These are phyloP conservation scores for Pseudomyrmex cubaensis DNA, from an alignment of 1,140 invertebrate genomes.

Conservation along the genomic window DNA sequence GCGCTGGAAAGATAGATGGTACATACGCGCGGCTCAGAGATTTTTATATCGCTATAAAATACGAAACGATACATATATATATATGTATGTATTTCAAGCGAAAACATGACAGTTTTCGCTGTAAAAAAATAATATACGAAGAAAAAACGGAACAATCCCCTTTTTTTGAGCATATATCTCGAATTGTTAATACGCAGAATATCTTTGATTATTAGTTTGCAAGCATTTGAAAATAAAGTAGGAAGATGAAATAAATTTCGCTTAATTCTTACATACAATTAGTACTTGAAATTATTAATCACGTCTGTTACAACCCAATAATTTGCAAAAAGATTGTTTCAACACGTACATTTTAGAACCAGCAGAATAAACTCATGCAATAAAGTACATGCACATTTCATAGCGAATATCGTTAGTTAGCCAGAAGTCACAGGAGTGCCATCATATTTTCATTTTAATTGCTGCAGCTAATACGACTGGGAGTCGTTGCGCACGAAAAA, in stretches of 20 bases:
- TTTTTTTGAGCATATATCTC: not conserved
- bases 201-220: not conserved
- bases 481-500: conserved; percentile 1
- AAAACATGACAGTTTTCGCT: not conserved
- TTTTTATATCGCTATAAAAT: conserved; percentile 33
- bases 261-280: not conserved
- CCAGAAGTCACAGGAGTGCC: not conserved
- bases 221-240: not conserved
- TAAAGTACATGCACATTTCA: conserved; percentile 1
- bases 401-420: conserved; percentile 10
- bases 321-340: too few relatives aligned
- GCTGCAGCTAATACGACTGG: conserved; percentile 8
- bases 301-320: not conserved
- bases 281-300: not conserved
- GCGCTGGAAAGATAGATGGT: conserved; percentile 40
- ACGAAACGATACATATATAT: not conserved
- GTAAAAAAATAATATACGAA: not conserved
- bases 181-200: not conserved
- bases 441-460: conserved; percentile 43
- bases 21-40: not conserved
- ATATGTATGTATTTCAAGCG: conserved; percentile 19
- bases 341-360: too few relatives aligned
- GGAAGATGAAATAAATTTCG: too few relatives aligned
- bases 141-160: not conserved
- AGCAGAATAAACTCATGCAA: not conserved